Percentiles rank a stretch among this genome's conserved stretches.
Evolutionary conservation across 2,113 vertebrate genomes (phyloP).

Genomic region (Sitta europaea): DNA sequence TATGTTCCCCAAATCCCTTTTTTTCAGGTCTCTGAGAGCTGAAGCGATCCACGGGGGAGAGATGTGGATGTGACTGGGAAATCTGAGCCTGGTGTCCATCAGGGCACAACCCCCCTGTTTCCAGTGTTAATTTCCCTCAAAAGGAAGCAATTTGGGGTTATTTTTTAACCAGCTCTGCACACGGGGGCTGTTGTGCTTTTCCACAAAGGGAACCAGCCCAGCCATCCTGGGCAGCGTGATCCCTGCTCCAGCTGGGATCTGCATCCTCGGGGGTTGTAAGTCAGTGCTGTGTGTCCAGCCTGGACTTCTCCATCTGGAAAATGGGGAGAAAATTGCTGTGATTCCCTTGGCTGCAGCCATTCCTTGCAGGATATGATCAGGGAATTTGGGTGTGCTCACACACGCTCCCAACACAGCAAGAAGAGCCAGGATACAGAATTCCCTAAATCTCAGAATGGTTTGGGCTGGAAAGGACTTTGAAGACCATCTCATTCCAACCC

Average conservation of each 20-base stretch:
- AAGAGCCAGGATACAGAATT: not conserved
- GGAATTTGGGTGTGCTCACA: not conserved
- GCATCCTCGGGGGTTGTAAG: not conserved
- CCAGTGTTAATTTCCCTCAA: not conserved
- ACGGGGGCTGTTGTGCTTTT: not conserved
- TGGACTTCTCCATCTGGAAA: not conserved
- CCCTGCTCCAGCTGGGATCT: not conserved
- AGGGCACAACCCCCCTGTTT: not conserved
- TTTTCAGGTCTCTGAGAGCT: not conserved
- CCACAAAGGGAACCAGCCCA: fast-evolving
- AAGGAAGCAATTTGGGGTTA: not conserved
- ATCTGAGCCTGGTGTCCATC: not conserved
- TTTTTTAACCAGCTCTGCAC: not conserved
- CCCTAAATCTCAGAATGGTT: not conserved
- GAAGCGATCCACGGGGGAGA: fast-evolving
- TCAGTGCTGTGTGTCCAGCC: fast-evolving
- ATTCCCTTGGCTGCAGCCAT: not conserved
- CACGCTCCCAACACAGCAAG: not conserved
- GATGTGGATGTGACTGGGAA: not conserved
- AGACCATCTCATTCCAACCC: not conserved
- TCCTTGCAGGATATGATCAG: fast-evolving
- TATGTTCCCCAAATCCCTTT: not conserved
- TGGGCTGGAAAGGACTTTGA: not conserved
- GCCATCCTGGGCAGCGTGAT: fast-evolving
- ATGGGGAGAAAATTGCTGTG: not conserved